Base-by-base conservation (phyloP, 2,797 vertebrate species). In the Kryptolebias ocellatus region DNA sequence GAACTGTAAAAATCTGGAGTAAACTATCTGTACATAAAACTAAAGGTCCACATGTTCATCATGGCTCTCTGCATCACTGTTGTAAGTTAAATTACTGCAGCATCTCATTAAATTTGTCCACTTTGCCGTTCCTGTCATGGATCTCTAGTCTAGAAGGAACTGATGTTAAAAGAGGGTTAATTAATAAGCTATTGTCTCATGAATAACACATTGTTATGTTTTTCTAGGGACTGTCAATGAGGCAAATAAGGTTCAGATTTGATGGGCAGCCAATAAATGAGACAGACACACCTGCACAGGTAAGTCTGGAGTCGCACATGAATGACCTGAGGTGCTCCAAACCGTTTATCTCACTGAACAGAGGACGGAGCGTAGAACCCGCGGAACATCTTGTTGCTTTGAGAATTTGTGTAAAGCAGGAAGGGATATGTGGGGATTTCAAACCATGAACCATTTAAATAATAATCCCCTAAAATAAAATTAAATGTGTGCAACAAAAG, bases 241-340 rank as follows among this genome's bases (percentile, higher is more conserved):
- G 96, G 94, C 98, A 99, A 95, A 99, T 99, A 92, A 95, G 98
- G 90, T 99, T 99, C 95, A 95, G 97, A 92, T 99, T 99, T 81
- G 98, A 99, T 70, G 98, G 98, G 71, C 97, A 99, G 90, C 98
- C 98, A 76, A 98, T 99, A 92, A 99, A 98, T 83, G 98, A 99
- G 91, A 96, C 95, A 85, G 98, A 99, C 91, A 99, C 98, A 83
- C 98, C 98, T 79, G 94, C 97, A 95, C 97, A 99, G 95, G 97
- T 99, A 79, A 76, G 76, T 70, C 28, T 72, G 5, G 34, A 4
- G 14, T 14, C 11, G 16, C 34, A 4, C 65, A 66, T 37, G 17
- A 47, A 28, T 44, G 5, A n/a, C 1, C 70, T 45, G 18, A 53
- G 2, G 3, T 4, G 17, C 16, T 6, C 54, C 67, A 63, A n/a